Conservation (phyloP, 2,888 invertebrate genomes). For the Hypolimnas misippus region DNA sequence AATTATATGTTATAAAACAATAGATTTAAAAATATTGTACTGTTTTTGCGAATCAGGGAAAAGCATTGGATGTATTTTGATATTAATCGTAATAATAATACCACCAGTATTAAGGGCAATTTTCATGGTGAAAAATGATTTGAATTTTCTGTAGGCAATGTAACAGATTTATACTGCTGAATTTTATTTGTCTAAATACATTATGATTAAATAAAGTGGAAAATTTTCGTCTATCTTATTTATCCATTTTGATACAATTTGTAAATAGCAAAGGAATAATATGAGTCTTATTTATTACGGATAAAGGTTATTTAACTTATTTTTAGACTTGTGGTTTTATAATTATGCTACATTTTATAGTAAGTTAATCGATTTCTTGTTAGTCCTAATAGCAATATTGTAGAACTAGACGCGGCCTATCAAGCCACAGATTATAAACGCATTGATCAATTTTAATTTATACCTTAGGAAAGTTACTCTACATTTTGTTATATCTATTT, state of each 20-base stretch:
- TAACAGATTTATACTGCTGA: too few relatives aligned
- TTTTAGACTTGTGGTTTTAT: constrained; percentile 33
- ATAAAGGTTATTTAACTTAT: not conserved
- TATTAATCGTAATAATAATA: too few relatives aligned
- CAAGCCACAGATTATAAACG: not conserved
- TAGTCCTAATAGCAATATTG: constrained; percentile 3
- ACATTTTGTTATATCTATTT: not conserved
- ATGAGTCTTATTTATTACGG: not conserved
- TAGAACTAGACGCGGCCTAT: constrained; percentile 9
- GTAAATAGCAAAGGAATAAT: not conserved
- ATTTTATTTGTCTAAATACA: too few relatives aligned
- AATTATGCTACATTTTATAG: constrained; percentile 4
- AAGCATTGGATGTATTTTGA: too few relatives aligned
- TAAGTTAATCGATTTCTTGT: constrained; percentile 20
- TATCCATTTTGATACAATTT: not conserved
- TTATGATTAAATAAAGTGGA: too few relatives aligned
- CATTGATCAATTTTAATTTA: constrained; percentile 12
- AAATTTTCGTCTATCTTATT: too few relatives aligned
- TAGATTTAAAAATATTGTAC: too few relatives aligned
- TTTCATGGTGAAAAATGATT: too few relatives aligned
- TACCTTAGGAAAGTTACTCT: not conserved
- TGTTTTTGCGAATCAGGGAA: too few relatives aligned
- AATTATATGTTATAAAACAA: too few relatives aligned
- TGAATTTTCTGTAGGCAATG: too few relatives aligned
- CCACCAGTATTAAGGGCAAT: too few relatives aligned